Percentiles rank a stretch among this genome's conserved stretches.
Evolutionary conservation across 2,113 vertebrate genomes (phyloP).

Genomic region (Lagopus leucura): DNA sequence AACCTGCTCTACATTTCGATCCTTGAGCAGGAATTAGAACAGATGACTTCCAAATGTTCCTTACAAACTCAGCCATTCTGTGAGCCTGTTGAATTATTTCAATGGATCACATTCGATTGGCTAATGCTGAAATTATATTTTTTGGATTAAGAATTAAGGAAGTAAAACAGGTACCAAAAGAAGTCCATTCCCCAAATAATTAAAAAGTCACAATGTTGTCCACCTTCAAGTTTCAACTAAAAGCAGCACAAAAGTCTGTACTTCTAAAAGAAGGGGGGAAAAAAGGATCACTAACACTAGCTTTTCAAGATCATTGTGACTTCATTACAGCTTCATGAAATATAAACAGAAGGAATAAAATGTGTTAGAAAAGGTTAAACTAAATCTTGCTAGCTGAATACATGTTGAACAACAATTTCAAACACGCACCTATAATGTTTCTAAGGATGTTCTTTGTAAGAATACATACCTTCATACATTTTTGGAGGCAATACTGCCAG

Average conservation of each 20-base stretch:
- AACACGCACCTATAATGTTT: not conserved
- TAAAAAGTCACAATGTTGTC: not conserved
- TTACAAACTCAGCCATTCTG: not conserved
- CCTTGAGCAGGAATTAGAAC: not conserved
- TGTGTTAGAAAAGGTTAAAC: not conserved
- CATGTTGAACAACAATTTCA: not conserved
- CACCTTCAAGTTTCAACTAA: not conserved
- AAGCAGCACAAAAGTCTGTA: not conserved
- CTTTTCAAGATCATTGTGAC: not conserved
- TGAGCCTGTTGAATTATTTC: not conserved
- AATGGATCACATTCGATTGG: not conserved
- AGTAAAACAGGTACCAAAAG: not conserved
- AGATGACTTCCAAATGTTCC: too few relatives aligned
- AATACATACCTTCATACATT: conserved; percentile 86
- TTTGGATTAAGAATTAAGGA: not conserved
- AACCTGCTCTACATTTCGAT: not conserved
- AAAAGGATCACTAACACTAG: not conserved
- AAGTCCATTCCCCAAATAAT: not conserved
- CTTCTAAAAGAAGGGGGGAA: not conserved
- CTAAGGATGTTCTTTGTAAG: not conserved
- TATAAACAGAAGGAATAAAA: not conserved
- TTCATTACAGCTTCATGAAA: not conserved
- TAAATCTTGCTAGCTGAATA: not conserved
- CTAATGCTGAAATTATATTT: not conserved
- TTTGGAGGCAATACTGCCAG: conserved; percentile 88